Evolutionary conservation across 2,113 vertebrate species (phyloP).

Genomic region (Lagopus leucura): DNA sequence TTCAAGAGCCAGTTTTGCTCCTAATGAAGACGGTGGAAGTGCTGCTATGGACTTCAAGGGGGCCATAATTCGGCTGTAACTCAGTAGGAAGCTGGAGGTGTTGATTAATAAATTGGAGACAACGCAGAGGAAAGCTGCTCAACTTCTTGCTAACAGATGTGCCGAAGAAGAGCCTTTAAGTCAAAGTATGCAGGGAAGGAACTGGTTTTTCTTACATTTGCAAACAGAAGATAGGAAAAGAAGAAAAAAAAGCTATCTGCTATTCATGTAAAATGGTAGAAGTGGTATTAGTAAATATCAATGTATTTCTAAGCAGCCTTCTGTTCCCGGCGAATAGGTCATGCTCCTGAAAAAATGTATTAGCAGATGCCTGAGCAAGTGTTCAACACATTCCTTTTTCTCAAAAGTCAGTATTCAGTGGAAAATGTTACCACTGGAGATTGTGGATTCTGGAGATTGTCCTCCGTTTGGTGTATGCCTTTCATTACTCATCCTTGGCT

Average conservation of each 20-base stretch:
- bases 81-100: conserved; percentile 52
- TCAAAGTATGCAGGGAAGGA: background rate
- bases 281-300: conserved; percentile 48
- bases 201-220: conserved; percentile 40
- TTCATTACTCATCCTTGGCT: conserved; percentile 67
- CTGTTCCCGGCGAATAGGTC: conserved; percentile 11
- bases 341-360: background rate
- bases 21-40: conserved; percentile 54
- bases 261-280: conserved; percentile 6
- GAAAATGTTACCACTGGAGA: conserved; percentile 49
- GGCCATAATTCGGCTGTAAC: conserved; percentile 57
- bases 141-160: conserved; percentile 52
- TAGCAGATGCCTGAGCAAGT: conserved; percentile 52
- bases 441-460: conserved; percentile 59
- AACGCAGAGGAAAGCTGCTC: background rate
- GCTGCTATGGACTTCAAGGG: conserved; percentile 58
- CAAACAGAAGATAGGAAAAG: background rate
- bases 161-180: conserved; percentile 21
- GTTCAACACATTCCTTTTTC: conserved; percentile 65
- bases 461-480: conserved; percentile 3
- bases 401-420: conserved; percentile 61
- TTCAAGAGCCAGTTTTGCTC: conserved; percentile 50
- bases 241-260: background rate
- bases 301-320: conserved; percentile 25
- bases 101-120: conserved; percentile 69